phyloP scores from a whole-genome alignment of 2,797 vertebrate genomes.

The Mallotus villosus region DNA sequence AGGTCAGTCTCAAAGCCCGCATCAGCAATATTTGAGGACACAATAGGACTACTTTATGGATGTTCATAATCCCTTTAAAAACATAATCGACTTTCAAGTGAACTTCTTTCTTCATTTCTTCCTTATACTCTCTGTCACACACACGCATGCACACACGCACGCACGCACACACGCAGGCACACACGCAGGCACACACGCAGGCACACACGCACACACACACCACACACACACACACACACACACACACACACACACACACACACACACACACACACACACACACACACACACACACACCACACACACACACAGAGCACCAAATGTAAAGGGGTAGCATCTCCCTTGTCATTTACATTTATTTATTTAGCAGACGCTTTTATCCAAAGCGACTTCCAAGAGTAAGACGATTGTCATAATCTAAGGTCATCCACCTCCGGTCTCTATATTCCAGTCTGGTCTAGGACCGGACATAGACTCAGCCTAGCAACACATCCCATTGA shows the following conservation, averaged over 20 bases:
- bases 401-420: too few species aligned
- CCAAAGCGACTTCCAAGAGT: too few species aligned
- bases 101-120: not conserved
- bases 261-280: constrained; percentile 12
- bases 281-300: not conserved
- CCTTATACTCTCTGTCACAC: not conserved
- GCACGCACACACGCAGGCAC: constrained; percentile 8
- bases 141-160: constrained; percentile 6
- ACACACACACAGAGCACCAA: not conserved
- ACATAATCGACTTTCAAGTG: too few species aligned
- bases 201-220: not conserved
- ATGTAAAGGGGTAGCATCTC: not conserved
- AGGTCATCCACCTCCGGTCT: too few species aligned
- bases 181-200: not conserved
- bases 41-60: not conserved
- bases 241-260: constrained; percentile 6
- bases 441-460: too few species aligned
- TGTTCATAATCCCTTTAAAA: too few species aligned
- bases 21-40: not conserved
- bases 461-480: too few species aligned
- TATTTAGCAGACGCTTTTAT: too few species aligned
- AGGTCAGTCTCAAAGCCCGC: constrained; percentile 5
- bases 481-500: too few species aligned
- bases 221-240: not conserved
- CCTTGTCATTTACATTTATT: too few species aligned